These are phyloP conservation scores for Manis javanica DNA, from an alignment of 2,797 vertebrate genomes.

Conservation along the genomic window DNA sequence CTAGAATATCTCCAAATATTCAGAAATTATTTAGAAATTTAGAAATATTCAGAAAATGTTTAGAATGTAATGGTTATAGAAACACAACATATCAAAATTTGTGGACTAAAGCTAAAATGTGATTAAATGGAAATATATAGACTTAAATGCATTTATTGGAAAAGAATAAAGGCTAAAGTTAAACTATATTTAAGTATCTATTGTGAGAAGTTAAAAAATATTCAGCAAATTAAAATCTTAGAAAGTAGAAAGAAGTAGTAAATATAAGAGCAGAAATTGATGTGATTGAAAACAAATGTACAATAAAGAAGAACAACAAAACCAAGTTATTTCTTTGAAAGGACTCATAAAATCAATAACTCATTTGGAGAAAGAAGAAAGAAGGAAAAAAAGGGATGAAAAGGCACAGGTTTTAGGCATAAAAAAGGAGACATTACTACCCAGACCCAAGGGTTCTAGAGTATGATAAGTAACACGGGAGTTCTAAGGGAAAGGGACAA, in stretches of 20 bases:
- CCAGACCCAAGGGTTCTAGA: not conserved
- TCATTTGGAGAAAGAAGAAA: not conserved
- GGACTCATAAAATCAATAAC: not conserved
- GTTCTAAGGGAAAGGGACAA: constrained; percentile 9
- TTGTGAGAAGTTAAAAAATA: not conserved
- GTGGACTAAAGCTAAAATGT: not conserved
- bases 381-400: not conserved
- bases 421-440: not conserved
- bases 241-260: not conserved
- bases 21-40: not conserved
- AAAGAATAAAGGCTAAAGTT: not conserved
- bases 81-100: not conserved
- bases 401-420: not conserved
- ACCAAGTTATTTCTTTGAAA: not conserved
- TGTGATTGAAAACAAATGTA: not conserved
- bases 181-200: not conserved
- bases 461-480: not conserved
- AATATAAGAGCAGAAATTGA: not conserved
- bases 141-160: not conserved
- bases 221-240: not conserved
- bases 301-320: constrained; percentile 5
- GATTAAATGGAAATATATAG: not conserved
- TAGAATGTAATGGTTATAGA: constrained; percentile 5
- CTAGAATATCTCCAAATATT: not conserved
- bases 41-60: not conserved